These are phyloP conservation scores for Diabrotica undecimpunctata DNA, from an alignment of 1,140 invertebrate genomes.

Conservation along the genomic window DNA sequence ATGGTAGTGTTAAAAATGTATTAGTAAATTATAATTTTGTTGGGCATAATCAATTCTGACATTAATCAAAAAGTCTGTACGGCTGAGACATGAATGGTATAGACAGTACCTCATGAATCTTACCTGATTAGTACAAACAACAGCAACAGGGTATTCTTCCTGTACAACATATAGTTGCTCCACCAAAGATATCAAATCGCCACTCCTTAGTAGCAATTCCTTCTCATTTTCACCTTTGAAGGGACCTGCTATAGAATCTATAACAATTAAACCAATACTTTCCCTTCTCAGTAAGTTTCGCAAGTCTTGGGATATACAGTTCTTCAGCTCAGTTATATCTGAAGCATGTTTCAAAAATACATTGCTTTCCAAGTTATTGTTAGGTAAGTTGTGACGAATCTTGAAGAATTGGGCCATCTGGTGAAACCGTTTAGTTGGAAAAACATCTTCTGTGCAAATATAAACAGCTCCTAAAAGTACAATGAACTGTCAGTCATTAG, in stretches of 20 bases:
- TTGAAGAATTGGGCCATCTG: conserved; percentile 48
- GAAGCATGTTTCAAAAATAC: conserved; percentile 47
- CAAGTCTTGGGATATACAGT: conserved; percentile 56
- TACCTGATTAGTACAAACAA: conserved; percentile 75
- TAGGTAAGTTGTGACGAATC: conserved; percentile 47
- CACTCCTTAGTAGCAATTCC: conserved; percentile 54
- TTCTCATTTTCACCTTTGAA: conserved; percentile 62
- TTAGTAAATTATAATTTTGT: too few species aligned
- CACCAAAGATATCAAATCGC: conserved; percentile 55
- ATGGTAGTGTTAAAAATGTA: too few species aligned
- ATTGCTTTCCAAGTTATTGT: conserved; percentile 36
- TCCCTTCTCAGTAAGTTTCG: conserved; percentile 49
- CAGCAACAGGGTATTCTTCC: conserved; percentile 52
- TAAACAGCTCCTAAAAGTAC: conserved; percentile 60
- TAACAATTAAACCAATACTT: conserved; percentile 62
- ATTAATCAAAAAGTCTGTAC: too few species aligned
- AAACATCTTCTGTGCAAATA: conserved; percentile 72
- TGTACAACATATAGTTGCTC: conserved; percentile 56
- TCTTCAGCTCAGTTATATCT: conserved; percentile 55
- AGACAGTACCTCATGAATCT: conserved; percentile 27
- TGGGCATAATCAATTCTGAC: too few species aligned
- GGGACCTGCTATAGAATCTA: conserved; percentile 73
- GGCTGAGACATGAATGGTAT: too few species aligned
- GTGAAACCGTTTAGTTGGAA: conserved; percentile 66
- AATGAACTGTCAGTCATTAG: neutral